These are phyloP conservation scores for Lithophane ornitopus DNA, from an alignment of 2,888 invertebrate species.

Conservation along the genomic window DNA sequence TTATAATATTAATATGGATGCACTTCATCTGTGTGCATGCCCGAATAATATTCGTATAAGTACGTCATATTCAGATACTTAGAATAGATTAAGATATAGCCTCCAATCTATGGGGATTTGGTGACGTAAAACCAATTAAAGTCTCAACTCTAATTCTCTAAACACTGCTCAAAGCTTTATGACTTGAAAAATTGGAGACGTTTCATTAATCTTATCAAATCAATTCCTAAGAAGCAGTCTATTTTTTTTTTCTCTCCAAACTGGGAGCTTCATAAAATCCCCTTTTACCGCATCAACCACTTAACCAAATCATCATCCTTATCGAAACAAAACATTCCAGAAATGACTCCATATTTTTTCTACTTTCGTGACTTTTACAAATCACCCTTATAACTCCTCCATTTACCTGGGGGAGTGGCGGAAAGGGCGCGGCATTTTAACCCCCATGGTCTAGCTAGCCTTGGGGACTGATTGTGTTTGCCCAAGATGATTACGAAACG, in stretches of 20 bases:
- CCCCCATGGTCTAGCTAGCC: constrained; percentile 58
- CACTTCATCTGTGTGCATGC: background rate
- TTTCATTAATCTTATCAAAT: background rate
- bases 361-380: constrained; percentile 64
- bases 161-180: background rate
- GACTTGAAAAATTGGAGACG: background rate
- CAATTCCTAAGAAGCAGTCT: background rate
- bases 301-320: constrained; percentile 47
- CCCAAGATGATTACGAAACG: constrained; percentile 48
- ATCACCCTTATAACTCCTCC: constrained; percentile 55
- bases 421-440: constrained; percentile 75
- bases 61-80: background rate
- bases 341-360: constrained; percentile 47
- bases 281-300: constrained; percentile 18
- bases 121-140: background rate
- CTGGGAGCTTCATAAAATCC: background rate
- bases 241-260: background rate
- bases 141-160: background rate
- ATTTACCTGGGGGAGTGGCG: constrained; percentile 63
- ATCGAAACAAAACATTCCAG: constrained; percentile 47
- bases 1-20: too few relatives aligned
- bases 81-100: background rate
- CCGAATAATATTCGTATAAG: background rate
- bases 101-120: background rate
- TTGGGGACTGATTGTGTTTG: constrained; percentile 54